Base-by-base conservation (phyloP, 2,113 vertebrate species). In the Eptesicus fuscus region DNA sequence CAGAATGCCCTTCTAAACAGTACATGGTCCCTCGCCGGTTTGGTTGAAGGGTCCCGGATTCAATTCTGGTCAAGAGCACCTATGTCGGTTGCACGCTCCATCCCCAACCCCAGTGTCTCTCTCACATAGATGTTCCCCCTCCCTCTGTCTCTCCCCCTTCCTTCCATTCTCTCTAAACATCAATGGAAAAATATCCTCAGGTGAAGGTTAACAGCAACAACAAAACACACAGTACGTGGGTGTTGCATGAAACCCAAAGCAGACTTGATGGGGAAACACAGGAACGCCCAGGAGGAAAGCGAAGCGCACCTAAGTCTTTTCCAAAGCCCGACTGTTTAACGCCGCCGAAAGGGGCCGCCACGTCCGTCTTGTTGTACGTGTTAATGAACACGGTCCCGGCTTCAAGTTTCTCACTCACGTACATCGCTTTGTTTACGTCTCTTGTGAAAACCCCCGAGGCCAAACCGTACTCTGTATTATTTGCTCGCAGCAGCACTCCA, bases 341-440 rank as follows among this genome's bases (percentile, higher is more conserved):
- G 77, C 99, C 99, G 40, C 99, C 99, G 30, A 99, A 99, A 0
- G 99, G 99, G 9, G 99, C 98, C 0, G 99, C 99, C 93, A 99
- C 99, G 0, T 99, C 99, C 0, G 99, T 99, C 98, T 99, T 99
- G 98, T 99, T 99, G 94, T 99, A 99, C 0, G 99, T 99, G 98
- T 99, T 99, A 91, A 99, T 98, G 44, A 99, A 99, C 47, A 99
- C 99, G 0, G 99, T 99, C 67, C 99, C 99, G 0, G 99, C 99
- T 37, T 99, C 99, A 10, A 99, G 98, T 47, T 98, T 99, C 93
- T 99, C 99, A 40, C 99, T 99, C 94, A 99, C 98, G 2, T 99
- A 99, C 98, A 99, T 99, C 86, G 99, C 99, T 97, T 99, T 99
- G 97, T 98, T 99, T 94, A 99, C 99, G 98, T 99, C 99, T 35